Evolutionary conservation across 1,140 invertebrate species (phyloP), one percentile per base, ranked within the genome.

Genomic region (Hylyphantes graminicola): DNA sequence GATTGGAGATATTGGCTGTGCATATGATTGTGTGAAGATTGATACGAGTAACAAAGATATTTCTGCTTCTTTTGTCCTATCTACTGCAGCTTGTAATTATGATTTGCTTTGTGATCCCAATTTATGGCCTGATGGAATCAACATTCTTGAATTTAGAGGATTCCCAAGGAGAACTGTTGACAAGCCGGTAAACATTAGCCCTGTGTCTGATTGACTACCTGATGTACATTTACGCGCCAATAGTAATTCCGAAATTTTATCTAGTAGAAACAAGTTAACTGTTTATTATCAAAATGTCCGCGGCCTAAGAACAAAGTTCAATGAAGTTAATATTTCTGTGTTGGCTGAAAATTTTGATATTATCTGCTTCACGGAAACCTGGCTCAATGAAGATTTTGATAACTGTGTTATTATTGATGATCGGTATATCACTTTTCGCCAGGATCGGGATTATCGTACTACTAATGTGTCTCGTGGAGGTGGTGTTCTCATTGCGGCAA

Each of bases 51-150:
- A 61, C 6, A 61, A 61, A 6, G 17, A 61, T 6, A 2, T 61
- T 61, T 61, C 2, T 61, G 57, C 57, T 61, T n/a, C 17, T 2
- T 61, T 61, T 61, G 12, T 12, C 6, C 6, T 61, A n/a, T 61
- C 57, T 61, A 2, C 57, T 6, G 2, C 57, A 1, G 6, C 17
- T 2, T 2, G 6, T 3, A 61, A 61, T 61, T 61, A 61, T 6
- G 57, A 61, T 6, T 61, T 6, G 57, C 57, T 61, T 61, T 61
- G 57, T 61, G 57, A 61, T 61, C 57, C 57, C 57, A 61, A 61
- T 17, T 61, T 61, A 61, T 61, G 57, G 57, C 57, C 57, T 1
- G 57, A 61, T 61, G 57, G 57, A 61, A 61, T 61, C 6, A 61
- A 61, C 17, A 61, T 61, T 2, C 57, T 61, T 61, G 6, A 61